Conservation (phyloP, 2,888 invertebrate genomes). For the Andrena fulva region DNA sequence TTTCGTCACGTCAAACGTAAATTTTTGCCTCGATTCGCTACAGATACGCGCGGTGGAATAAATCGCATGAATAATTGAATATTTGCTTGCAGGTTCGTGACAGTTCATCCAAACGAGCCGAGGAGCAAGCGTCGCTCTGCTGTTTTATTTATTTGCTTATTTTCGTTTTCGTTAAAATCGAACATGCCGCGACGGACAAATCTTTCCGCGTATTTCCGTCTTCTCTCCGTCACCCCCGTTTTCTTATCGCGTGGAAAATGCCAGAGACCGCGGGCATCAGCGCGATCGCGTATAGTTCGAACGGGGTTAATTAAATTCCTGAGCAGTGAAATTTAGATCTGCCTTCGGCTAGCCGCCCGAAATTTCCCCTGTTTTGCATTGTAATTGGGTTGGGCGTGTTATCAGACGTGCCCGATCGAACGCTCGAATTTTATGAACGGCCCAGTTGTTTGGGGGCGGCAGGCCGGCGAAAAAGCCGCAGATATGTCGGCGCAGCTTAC, state of each 20-base stretch:
- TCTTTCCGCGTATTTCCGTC: neutral
- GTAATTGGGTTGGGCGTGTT: conserved; percentile 47
- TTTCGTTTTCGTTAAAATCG: neutral
- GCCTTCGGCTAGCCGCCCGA: conserved; percentile 11
- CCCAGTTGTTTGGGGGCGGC: neutral
- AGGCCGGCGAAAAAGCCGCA: neutral
- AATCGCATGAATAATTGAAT: conserved; percentile 35
- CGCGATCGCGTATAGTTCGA: conserved; percentile 21
- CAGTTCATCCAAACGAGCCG: conserved; percentile 22
- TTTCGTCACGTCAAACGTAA: conserved; percentile 28
- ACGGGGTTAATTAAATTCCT: conserved; percentile 39
- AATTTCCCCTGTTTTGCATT: conserved; percentile 46
- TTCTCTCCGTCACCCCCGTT: neutral
- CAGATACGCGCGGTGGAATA: conserved; percentile 11
- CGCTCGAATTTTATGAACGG: conserved; percentile 43
- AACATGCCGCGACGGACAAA: neutral
- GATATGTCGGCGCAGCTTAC: conserved; percentile 70
- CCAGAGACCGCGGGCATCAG: neutral
- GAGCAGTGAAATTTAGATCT: conserved; percentile 45
- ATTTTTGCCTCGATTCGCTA: conserved; percentile 15
- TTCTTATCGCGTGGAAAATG: conserved; percentile 3
- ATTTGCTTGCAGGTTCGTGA: conserved; percentile 31
- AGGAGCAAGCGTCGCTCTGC: conserved; percentile 1
- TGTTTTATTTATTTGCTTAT: conserved; percentile 5
- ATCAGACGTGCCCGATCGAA: conserved; percentile 42